Conservation (phyloP, 2,113 vertebrate genomes). For the Hemiprocne comata region DNA sequence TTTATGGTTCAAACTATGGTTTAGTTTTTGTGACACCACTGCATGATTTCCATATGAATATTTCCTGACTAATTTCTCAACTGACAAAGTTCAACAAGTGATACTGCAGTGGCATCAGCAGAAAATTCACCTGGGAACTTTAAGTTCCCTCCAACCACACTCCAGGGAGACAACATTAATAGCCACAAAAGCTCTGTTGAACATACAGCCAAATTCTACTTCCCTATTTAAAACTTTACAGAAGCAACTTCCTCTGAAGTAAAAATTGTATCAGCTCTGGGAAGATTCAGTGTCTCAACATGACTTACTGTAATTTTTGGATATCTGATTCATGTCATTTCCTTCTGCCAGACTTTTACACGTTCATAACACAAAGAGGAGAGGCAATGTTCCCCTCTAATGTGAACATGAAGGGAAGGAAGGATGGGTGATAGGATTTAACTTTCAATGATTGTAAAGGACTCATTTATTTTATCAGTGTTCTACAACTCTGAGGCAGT, state of each 20-base stretch:
- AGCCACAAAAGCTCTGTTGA: neutral
- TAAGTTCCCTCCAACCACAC: neutral
- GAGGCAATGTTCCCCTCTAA: neutral
- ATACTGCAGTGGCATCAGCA: neutral
- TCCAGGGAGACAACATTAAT: neutral
- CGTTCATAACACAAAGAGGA: neutral
- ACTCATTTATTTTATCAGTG: neutral
- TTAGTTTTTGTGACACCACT: neutral
- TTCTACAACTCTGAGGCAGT: neutral
- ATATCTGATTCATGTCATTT: neutral
- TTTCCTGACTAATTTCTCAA: neutral
- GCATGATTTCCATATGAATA: neutral
- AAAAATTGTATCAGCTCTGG: neutral
- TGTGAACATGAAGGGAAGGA: neutral
- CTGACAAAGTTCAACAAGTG: neutral
- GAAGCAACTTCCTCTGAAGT: neutral
- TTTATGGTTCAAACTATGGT: neutral
- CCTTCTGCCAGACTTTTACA: neutral
- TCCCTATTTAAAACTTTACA: neutral
- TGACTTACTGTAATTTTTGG: neutral
- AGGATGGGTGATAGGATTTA: neutral
- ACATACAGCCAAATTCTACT: neutral
- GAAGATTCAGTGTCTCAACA: neutral
- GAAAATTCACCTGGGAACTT: neutral
- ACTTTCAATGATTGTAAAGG: neutral